phyloP scores from a whole-genome alignment of 2,797 vertebrate species.

The Podarcis siculus region DNA sequence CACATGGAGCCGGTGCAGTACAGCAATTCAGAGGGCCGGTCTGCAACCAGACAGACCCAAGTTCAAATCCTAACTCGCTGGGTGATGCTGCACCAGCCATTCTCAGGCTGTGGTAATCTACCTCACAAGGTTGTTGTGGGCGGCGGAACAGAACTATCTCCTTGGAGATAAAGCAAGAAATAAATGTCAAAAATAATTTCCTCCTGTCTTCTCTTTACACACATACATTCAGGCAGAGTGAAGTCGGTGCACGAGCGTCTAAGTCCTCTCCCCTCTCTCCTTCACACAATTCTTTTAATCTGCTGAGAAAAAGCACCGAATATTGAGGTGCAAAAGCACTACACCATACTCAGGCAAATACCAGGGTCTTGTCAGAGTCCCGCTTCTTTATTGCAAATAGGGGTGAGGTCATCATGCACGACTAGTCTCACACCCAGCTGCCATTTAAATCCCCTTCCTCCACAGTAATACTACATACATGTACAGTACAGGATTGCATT shows the following conservation, averaged over 20 bases:
- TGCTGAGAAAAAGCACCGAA: neutral
- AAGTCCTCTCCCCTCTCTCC: too few relatives aligned
- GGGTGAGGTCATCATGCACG: neutral
- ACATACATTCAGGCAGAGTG: neutral
- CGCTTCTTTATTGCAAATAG: neutral
- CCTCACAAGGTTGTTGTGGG: neutral
- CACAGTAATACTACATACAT: neutral
- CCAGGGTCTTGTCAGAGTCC: neutral
- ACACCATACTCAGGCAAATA: neutral
- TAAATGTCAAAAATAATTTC: neutral
- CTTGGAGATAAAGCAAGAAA: neutral
- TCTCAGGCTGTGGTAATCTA: neutral
- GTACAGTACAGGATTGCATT: neutral
- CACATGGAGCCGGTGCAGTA: too few relatives aligned
- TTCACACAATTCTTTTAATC: neutral
- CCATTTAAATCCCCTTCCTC: neutral
- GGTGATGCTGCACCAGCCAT: neutral
- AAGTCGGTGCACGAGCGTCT: neutral
- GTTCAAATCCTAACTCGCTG: neutral
- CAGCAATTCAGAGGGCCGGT: neutral
- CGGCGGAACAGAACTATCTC: too few relatives aligned
- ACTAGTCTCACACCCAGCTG: neutral
- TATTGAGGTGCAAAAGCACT: neutral
- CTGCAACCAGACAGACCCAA: neutral
- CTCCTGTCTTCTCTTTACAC: neutral